These are phyloP conservation scores for Stictonetta naevosa DNA, from an alignment of 2,113 vertebrate genomes.

Conservation along the genomic window DNA sequence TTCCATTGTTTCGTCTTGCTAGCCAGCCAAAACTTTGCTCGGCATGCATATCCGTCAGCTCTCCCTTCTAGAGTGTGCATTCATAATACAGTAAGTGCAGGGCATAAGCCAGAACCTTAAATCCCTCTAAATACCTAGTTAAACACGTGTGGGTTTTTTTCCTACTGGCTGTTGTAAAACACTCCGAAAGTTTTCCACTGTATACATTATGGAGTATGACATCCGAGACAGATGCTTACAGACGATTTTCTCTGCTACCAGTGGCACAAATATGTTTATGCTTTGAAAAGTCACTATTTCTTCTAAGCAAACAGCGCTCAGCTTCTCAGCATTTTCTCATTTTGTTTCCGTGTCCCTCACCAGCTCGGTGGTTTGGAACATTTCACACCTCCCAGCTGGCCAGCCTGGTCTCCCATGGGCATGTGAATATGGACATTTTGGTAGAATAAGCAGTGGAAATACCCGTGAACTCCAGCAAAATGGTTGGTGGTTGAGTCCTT, in stretches of 20 bases:
- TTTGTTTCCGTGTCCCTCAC: not conserved
- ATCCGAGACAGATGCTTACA: not conserved
- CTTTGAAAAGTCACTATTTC: not conserved
- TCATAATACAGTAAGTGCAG: not conserved
- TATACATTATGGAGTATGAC: not conserved
- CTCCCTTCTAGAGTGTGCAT: not conserved
- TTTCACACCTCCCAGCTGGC: not conserved
- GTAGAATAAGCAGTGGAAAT: not conserved
- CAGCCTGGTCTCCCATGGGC: not conserved
- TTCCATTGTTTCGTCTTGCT: not conserved
- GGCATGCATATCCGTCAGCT: not conserved
- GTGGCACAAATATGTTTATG: not conserved
- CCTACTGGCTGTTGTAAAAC: constrained; percentile 16
- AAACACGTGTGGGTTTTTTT: not conserved
- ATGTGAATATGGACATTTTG: not conserved
- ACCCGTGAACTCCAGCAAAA: not conserved
- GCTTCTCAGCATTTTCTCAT: not conserved
- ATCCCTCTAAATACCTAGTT: not conserved
- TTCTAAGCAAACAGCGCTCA: not conserved
- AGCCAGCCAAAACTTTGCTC: not conserved
- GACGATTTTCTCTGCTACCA: not conserved
- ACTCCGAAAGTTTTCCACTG: not conserved
- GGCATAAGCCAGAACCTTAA: not conserved
- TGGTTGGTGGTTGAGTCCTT: not conserved
- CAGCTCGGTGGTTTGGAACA: not conserved